These are phyloP conservation scores for Stratiomys singularior DNA, from an alignment of 2,888 invertebrate species.

Conservation along the genomic window DNA sequence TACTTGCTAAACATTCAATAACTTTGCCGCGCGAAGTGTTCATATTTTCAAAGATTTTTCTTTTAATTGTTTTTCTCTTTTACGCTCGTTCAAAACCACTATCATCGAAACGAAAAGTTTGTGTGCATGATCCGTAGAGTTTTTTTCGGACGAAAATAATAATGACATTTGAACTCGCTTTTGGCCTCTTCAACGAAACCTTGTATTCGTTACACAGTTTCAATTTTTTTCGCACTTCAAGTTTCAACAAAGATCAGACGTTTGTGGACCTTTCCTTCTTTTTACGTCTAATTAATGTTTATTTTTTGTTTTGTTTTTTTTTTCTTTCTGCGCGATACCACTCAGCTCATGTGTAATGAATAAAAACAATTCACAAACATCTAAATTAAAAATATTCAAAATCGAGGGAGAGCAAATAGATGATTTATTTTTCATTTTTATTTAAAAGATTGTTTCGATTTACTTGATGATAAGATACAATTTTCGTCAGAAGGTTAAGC, in stretches of 20 bases:
- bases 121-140: too few relatives aligned
- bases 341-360: too few relatives aligned
- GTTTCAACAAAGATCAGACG: background rate
- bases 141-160: too few relatives aligned
- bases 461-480: background rate
- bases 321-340: too few relatives aligned
- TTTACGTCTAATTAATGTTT: background rate
- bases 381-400: background rate
- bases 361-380: too few relatives aligned
- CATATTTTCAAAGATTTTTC: too few relatives aligned
- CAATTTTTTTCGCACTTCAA: background rate
- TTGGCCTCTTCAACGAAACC: background rate
- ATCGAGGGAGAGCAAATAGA: background rate
- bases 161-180: background rate
- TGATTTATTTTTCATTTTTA: slow-evolving; percentile 10
- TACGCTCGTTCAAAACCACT: too few relatives aligned
- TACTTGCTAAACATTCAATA: too few relatives aligned
- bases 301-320: background rate
- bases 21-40: too few relatives aligned
- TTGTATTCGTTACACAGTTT: background rate
- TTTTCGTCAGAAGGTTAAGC: slow-evolving; percentile 22
- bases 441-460: slow-evolving; percentile 30
- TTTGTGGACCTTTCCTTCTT: background rate
- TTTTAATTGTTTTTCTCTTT: too few relatives aligned
- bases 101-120: too few relatives aligned